These are phyloP conservation scores for Brotogeris chrysoptera DNA, from an alignment of 2,797 vertebrate genomes.

Conservation along the genomic window DNA sequence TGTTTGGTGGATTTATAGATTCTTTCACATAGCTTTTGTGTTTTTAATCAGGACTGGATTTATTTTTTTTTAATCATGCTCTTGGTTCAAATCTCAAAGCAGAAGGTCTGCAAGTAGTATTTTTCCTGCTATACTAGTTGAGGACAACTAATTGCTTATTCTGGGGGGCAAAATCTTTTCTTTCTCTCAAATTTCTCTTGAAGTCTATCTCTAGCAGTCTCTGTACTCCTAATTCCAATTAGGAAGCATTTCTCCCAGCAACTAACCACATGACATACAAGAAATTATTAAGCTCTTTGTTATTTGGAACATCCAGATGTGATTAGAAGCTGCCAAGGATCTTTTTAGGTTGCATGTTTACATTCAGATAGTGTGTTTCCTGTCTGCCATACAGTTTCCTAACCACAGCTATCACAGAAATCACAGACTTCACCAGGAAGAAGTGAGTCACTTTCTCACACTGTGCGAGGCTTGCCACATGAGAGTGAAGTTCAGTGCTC, in stretches of 20 bases:
- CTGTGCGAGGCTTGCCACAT: not conserved
- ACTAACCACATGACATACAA: not conserved
- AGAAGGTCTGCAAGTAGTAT: not conserved
- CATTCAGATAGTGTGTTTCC: not conserved
- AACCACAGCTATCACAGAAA: not conserved
- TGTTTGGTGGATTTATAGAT: not conserved
- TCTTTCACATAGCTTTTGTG: not conserved
- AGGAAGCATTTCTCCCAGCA: not conserved
- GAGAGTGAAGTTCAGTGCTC: not conserved
- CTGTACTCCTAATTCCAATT: not conserved
- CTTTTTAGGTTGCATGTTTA: not conserved
- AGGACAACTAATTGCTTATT: not conserved
- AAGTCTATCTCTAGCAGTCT: not conserved
- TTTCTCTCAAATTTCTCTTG: not conserved
- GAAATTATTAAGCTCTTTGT: not conserved
- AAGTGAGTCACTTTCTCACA: not conserved
- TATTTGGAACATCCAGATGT: not conserved
- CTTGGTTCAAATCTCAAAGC: not conserved
- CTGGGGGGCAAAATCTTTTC: not conserved
- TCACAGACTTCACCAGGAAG: not conserved
- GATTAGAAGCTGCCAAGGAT: not conserved
- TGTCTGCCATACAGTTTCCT: not conserved
- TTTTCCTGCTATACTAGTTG: not conserved
- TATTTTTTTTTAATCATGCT: not conserved
- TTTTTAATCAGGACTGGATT: not conserved